Conservation (phyloP, 2,888 invertebrate species). For the Perizoma flavofasciatum region DNA sequence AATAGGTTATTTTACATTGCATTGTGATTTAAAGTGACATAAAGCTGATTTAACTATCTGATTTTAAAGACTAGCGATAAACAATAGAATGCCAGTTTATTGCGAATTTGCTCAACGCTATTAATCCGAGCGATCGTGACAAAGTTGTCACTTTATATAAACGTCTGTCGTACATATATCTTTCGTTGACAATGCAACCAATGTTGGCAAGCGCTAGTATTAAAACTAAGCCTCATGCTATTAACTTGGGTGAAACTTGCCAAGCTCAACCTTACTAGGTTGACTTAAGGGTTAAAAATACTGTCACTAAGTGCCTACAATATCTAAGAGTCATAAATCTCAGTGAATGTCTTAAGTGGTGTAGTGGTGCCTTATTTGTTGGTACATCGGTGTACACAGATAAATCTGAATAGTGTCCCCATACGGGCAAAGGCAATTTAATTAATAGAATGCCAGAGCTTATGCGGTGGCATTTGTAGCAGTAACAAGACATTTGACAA, state of each 20-base stretch:
- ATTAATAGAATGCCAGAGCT: conserved; percentile 38
- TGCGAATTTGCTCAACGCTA: conserved; percentile 42
- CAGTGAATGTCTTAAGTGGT: conserved; percentile 56
- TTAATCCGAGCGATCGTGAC: conserved; percentile 56
- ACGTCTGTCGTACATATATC: conserved; percentile 67
- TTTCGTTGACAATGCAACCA: conserved; percentile 63
- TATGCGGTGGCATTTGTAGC: conserved; percentile 29
- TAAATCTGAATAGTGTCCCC: conserved; percentile 44
- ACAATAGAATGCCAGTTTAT: conserved; percentile 34
- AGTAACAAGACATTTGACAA: conserved; percentile 17
- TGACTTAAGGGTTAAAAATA: conserved; percentile 41
- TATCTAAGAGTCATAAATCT: conserved; percentile 57
- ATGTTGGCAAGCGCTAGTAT: conserved; percentile 58
- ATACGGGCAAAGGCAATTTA: conserved; percentile 39
- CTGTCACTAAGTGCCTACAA: conserved; percentile 35
- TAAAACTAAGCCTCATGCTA: conserved; percentile 56
- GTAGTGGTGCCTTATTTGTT: conserved; percentile 52
- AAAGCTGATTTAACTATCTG: conserved; percentile 4
- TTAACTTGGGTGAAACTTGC: conserved; percentile 38
- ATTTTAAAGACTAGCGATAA: conserved; percentile 25
- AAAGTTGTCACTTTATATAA: conserved; percentile 67
- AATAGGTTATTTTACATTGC: too few species aligned
- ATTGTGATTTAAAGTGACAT: neutral
- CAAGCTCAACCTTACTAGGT: conserved; percentile 45
- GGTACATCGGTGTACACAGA: conserved; percentile 48